These are phyloP conservation scores for Cryptocephalus moraei DNA, from an alignment of 2,888 invertebrate genomes.

Conservation along the genomic window DNA sequence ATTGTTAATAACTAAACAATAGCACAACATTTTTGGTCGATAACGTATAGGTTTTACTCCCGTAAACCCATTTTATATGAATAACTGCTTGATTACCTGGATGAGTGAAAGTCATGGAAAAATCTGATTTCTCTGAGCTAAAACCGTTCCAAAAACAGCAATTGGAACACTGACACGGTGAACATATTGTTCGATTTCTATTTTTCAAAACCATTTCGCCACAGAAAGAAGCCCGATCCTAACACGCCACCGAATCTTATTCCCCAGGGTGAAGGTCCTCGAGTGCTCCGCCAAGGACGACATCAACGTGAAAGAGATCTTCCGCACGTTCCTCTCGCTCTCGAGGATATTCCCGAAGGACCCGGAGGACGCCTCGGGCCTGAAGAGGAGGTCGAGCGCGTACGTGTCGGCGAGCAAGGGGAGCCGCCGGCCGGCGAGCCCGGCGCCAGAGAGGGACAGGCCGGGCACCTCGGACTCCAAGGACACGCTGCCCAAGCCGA, in stretches of 20 bases:
- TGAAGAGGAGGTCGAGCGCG: slow-evolving; percentile 66
- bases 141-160: too few relatives aligned
- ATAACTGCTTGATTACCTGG: too few relatives aligned
- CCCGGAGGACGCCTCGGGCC: slow-evolving; percentile 45
- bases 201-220: too few relatives aligned
- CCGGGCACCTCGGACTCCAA: slow-evolving; percentile 25
- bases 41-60: too few relatives aligned
- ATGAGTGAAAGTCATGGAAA: too few relatives aligned
- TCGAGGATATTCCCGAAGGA: slow-evolving; percentile 60
- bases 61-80: too few relatives aligned
- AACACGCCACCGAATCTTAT: background rate
- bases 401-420: slow-evolving; percentile 50
- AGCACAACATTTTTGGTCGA: too few relatives aligned
- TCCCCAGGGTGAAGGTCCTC: slow-evolving; percentile 57
- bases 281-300: slow-evolving; percentile 75
- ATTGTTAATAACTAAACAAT: too few relatives aligned
- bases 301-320: slow-evolving; percentile 68
- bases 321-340: slow-evolving; percentile 66
- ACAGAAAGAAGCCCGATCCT: too few relatives aligned
- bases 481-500: slow-evolving; percentile 29
- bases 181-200: too few relatives aligned
- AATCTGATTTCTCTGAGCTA: too few relatives aligned
- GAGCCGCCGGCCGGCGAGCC: slow-evolving; percentile 35
- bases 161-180: too few relatives aligned
- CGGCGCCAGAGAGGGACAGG: slow-evolving; percentile 32